Evolutionary conservation across 1,140 invertebrate species (phyloP), one percentile per base, ranked within the genome.

Genomic region (Drosophila pandora): DNA sequence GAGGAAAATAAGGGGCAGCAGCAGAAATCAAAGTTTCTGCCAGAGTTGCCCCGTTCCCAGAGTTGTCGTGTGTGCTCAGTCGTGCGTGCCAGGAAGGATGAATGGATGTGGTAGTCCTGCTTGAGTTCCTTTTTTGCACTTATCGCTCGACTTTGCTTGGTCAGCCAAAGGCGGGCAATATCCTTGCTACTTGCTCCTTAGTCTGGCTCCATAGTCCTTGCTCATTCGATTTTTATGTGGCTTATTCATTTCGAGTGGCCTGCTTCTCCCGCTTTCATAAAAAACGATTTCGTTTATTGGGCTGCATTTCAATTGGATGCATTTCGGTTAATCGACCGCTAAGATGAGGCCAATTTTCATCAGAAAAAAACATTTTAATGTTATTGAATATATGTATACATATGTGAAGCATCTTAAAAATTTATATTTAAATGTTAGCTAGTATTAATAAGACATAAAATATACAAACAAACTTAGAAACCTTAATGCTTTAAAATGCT

Each of bases 41-140:
- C 22, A 34, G 59, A 12, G 34, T 67, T 52, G 34, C 59, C 56
- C 30, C 34, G 9, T n/a, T 13, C 10, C 34, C 59, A 52, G 63
- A 59, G 63, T 32, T 43, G 59, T 67, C 63, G 59, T 63, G 59
- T 67, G 63, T 67, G 63, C 34, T 32, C 58, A 63, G 63, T 52
- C 63, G 63, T 67, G 63, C 63, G 28, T 64, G 45, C 17, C n/a
- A 30, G 10, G 21, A 41, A 43, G 32, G 45, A 43, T 64, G 34
- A 64, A 43, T 32, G 59, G 34, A 41, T 43, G 25, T 30, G 25
- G 13, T 5, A 22, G n/a, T 41, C 22, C 34, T 45, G 9, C 10
- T 22, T 2, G 10, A 22, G 17, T 52, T 28, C 10, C 30, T 50
- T 34, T 59, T 59, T 49, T 59, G 56, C 30, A 17, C 28, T 59